Evolutionary conservation across 2,888 invertebrate genomes (phyloP), one percentile per base, ranked within the genome.

Genomic region (Galeruca laticollis): DNA sequence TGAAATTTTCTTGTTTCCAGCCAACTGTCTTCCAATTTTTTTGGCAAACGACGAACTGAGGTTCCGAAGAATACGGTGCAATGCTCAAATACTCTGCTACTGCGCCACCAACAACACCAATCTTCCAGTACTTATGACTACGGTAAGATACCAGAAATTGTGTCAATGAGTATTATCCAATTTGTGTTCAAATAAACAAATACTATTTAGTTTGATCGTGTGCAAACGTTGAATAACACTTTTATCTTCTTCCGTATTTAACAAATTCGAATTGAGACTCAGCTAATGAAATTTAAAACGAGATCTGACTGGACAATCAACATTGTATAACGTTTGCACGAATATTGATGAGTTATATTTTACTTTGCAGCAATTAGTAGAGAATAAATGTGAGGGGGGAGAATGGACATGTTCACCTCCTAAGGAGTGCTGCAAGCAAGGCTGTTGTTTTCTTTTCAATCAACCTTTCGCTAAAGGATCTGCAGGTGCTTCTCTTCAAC

Each of bases 341-440:
- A 40, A 40, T 15, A 2, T 15, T 43, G n/a, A 8, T 18, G 20
- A 33, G 37, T 49, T 51, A 9, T 52, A 13, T 47, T 35, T 60
- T 37, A 31, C 37, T 6, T 82, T 81, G 52, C 72, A 84, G 84
- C 86, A 90, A 86, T 86, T 88, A 66, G 84, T 87, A 70, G 88
- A 87, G 78, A 85, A 91, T 84, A 87, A 87, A 84, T 89, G 89
- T 82, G 88, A 89, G 78, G 91, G 90, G 76, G 91, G 91, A 65
- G 88, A 90, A 78, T 87, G 90, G 75, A 80, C 80, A 70, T 94
- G 94, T 83, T 90, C 92, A 72, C 88, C 91, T 77, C 91, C 92
- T 75, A 92, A 93, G 86, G 90, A 91, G 83, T 94, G 94, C 86
- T 94, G 94, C 86, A 86, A 87, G 75, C 85, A 87, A 81, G 92